A percentile compares a stretch with the other conserved stretches of the same genome.
Conservation (phyloP, 2,888 invertebrate species). For the Napeogenes inachia region DNA sequence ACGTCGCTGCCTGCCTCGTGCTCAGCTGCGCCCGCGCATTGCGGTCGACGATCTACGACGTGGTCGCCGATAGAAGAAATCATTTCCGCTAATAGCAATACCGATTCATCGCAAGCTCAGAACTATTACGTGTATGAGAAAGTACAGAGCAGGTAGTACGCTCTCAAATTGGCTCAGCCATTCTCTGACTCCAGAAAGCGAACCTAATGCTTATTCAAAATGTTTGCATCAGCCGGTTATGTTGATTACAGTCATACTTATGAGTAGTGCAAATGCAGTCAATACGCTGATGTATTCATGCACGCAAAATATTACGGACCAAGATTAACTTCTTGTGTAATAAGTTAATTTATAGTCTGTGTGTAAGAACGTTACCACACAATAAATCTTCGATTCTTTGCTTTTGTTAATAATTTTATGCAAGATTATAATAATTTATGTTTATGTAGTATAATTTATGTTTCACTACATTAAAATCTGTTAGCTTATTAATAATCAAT, state of each 20-base stretch:
- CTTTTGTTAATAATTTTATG: neutral
- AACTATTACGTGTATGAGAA: constrained; percentile 32
- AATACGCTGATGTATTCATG: constrained; percentile 48
- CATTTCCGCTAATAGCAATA: constrained; percentile 36
- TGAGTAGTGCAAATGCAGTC: constrained; percentile 48
- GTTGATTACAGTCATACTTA: constrained; percentile 63
- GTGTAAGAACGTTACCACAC: constrained; percentile 11
- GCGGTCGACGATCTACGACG: constrained; percentile 51
- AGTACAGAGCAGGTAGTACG: constrained; percentile 27
- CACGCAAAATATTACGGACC: constrained; percentile 39
- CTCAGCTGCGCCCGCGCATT: constrained; percentile 44
- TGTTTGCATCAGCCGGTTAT: constrained; percentile 57
- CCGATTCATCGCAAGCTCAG: constrained; percentile 26
- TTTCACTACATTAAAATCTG: too few species aligned
- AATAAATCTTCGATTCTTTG: constrained; percentile 3
- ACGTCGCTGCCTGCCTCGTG: constrained; percentile 49
- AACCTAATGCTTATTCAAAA: constrained; percentile 56
- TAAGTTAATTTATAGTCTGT: constrained; percentile 21
- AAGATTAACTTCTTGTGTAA: constrained; percentile 25
- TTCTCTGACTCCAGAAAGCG: constrained; percentile 50
- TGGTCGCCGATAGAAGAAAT: constrained; percentile 55
- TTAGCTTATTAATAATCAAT: too few species aligned
- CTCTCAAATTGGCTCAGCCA: constrained; percentile 39
- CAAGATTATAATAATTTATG: neutral
- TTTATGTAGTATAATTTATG: too few species aligned